Evolutionary conservation across 2,888 invertebrate species (phyloP).

Genomic region (Euplagia quadripunctaria): DNA sequence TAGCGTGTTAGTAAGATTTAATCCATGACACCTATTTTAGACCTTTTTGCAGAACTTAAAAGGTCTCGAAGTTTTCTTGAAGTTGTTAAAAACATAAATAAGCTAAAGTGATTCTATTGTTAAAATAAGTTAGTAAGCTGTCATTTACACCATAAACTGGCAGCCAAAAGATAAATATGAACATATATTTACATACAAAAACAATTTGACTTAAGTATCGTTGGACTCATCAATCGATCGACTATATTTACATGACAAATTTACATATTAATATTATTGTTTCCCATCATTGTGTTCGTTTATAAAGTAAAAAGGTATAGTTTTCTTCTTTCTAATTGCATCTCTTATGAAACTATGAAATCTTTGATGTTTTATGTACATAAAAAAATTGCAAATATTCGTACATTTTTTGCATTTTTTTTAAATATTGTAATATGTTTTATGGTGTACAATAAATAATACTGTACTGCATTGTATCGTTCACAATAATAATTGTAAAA

Average conservation of each 20-base stretch:
- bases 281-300: slow-evolving; percentile 14
- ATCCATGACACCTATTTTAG: neutral
- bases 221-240: slow-evolving; percentile 16
- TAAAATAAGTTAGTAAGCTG: slow-evolving; percentile 11
- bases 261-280: slow-evolving; percentile 16
- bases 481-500: no score
- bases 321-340: neutral
- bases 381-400: neutral
- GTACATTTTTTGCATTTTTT: no score
- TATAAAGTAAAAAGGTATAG: slow-evolving; percentile 11
- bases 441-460: no score
- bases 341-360: neutral
- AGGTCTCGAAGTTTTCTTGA: no score
- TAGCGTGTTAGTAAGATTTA: neutral
- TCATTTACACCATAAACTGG: slow-evolving; percentile 24
- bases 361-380: neutral
- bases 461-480: no score
- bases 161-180: slow-evolving; percentile 21
- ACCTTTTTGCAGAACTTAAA: neutral
- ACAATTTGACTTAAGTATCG: slow-evolving; percentile 23
- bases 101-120: slow-evolving; percentile 20
- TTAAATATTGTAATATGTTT: no score
- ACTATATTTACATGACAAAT: neutral
- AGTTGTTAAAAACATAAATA: slow-evolving; percentile 5
- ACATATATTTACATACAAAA: slow-evolving; percentile 40